Evolutionary conservation across 2,113 vertebrate species (phyloP).

Genomic region (Protobothrops mucrosquamatus): DNA sequence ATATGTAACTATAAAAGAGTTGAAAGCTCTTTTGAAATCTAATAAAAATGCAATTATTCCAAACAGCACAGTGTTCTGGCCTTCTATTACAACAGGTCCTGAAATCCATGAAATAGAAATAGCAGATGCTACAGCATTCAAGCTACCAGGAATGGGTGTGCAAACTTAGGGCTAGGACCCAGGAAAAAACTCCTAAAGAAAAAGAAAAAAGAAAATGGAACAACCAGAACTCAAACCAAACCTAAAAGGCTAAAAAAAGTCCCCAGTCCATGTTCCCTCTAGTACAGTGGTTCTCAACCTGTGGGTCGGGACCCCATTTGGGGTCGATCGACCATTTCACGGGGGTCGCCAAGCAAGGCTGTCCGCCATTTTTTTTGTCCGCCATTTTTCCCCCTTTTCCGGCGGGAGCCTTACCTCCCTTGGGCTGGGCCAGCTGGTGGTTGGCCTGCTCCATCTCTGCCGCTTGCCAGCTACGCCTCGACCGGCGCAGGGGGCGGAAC

Average conservation of each 20-base stretch:
- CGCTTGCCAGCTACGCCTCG: too few species aligned
- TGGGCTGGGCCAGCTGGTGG: too few species aligned
- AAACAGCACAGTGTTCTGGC: background rate
- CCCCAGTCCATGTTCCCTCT: background rate
- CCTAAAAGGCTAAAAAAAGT: background rate
- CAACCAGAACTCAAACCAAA: background rate
- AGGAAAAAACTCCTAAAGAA: background rate
- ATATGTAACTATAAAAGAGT: background rate
- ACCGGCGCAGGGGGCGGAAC: too few species aligned
- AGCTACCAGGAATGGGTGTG: background rate
- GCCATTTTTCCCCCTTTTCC: too few species aligned
- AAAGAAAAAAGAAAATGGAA: background rate
- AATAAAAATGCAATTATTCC: background rate
- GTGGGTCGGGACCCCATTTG: too few species aligned
- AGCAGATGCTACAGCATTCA: background rate
- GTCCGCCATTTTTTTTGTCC: too few species aligned
- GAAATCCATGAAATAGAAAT: background rate
- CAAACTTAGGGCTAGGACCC: background rate
- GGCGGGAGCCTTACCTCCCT: too few species aligned
- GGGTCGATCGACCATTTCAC: too few species aligned
- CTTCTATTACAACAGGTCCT: background rate
- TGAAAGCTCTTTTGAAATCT: background rate
- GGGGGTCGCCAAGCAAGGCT: too few species aligned
- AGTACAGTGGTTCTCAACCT: too few species aligned
- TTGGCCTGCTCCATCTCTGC: too few species aligned